Percentiles rank a stretch among this genome's conserved stretches.
Evolutionary conservation across 2,797 vertebrate genomes (phyloP).

Genomic region (Argentina silus): DNA sequence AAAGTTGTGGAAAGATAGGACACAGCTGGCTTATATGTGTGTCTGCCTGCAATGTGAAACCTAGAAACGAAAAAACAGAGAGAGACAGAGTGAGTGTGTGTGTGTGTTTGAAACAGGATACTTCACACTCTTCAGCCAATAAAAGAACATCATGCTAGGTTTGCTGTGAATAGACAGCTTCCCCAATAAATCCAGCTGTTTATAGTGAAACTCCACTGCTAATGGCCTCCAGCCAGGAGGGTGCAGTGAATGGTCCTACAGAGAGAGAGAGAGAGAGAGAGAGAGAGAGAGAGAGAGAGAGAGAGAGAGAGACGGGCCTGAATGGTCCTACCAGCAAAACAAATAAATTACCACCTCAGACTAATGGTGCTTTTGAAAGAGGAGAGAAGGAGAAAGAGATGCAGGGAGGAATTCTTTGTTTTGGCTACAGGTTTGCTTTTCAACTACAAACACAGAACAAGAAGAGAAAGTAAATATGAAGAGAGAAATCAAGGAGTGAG

Average conservation of each 20-base stretch:
- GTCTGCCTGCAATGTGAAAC: constrained; percentile 27
- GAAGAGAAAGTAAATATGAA: background rate
- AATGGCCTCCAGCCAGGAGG: constrained; percentile 59
- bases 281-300: background rate
- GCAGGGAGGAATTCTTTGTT: constrained; percentile 7
- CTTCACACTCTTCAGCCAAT: constrained; percentile 62
- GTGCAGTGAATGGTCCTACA: constrained; percentile 39
- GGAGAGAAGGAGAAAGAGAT: background rate
- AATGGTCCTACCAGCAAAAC: too few relatives aligned
- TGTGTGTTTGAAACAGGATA: constrained; percentile 55
- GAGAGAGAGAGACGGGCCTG: background rate
- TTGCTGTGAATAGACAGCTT: constrained; percentile 68
- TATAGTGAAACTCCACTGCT: constrained; percentile 59
- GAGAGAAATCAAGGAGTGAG: background rate
- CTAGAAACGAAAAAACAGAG: background rate
- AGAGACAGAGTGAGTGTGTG: constrained; percentile 11
- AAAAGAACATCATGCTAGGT: constrained; percentile 69
- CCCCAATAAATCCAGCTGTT: constrained; percentile 69
- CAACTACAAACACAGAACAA: constrained; percentile 9
- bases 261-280: constrained; percentile 26
- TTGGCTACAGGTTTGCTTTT: too few relatives aligned
- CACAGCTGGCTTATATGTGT: constrained; percentile 55
- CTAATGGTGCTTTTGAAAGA: constrained; percentile 35
- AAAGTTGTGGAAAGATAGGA: constrained; percentile 44
- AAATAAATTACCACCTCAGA: too few relatives aligned